phyloP scores from a whole-genome alignment of 2,888 invertebrate species.

The Acleris laterana region DNA sequence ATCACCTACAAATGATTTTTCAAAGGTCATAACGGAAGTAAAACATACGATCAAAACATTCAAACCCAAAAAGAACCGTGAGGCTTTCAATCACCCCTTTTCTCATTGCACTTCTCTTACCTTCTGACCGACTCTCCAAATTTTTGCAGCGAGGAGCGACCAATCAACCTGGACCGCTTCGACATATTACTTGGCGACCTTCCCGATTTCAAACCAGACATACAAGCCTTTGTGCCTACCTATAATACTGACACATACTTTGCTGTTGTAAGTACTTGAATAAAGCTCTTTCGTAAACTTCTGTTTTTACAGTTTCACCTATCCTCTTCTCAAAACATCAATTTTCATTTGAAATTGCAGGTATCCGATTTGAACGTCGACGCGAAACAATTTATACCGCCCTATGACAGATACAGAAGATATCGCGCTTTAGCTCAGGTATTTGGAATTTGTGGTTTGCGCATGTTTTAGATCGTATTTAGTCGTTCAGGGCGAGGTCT shows the following conservation, averaged over 20 bases:
- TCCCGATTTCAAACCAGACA: constrained; percentile 33
- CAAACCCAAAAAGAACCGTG: no score
- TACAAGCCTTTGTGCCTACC: constrained; percentile 37
- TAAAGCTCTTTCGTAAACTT: constrained; percentile 23
- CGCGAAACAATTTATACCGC: constrained; percentile 67
- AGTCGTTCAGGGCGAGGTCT: neutral
- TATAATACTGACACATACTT: constrained; percentile 34
- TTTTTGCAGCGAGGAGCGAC: constrained; percentile 41
- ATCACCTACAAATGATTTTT: no score
- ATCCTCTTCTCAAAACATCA: constrained; percentile 2
- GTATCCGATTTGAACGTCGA: constrained; percentile 63
- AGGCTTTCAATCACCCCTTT: no score
- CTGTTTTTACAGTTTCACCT: constrained; percentile 2
- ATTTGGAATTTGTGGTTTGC: constrained; percentile 36
- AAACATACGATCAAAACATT: no score
- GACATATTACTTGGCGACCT: constrained; percentile 19
- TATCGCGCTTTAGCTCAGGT: constrained; percentile 69
- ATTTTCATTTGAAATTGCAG: constrained; percentile 47
- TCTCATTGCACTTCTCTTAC: no score
- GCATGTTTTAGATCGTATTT: neutral
- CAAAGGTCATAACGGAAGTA: no score
- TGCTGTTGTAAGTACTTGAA: constrained; percentile 40
- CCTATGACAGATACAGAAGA: constrained; percentile 67
- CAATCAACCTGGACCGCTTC: constrained; percentile 38
- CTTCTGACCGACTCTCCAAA: neutral